A percentile compares a stretch with the other conserved stretches of the same genome.
phyloP scores from a whole-genome alignment of 2,797 vertebrate species.

The Leptatherina wallacei region DNA sequence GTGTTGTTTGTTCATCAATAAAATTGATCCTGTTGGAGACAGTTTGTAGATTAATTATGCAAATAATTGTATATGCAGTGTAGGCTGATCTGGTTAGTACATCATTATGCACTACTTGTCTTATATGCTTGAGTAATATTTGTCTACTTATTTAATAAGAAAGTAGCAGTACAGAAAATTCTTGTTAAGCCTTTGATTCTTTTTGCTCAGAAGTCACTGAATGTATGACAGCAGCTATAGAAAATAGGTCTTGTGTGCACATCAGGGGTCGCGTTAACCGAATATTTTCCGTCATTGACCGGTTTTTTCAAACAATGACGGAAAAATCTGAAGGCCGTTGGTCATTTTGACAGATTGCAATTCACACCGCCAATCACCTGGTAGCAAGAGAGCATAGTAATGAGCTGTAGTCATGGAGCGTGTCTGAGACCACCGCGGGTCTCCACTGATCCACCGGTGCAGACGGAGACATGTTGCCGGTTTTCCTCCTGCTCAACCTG shows the following conservation, averaged over 20 bases:
- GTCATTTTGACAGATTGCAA: too few relatives aligned
- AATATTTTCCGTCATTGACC: too few relatives aligned
- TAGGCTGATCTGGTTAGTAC: background rate
- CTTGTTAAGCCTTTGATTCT: background rate
- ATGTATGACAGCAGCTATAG: background rate
- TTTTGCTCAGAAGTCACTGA: background rate
- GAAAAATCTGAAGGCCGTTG: too few relatives aligned
- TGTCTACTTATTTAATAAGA: background rate
- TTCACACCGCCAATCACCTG: too few relatives aligned
- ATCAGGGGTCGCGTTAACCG: too few relatives aligned
- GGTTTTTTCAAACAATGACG: too few relatives aligned
- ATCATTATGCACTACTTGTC: background rate
- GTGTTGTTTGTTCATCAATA: background rate
- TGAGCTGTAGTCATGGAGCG: too few relatives aligned
- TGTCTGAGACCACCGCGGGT: too few relatives aligned
- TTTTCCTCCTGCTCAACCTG: too few relatives aligned
- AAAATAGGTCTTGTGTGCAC: background rate
- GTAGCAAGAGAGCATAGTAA: too few relatives aligned
- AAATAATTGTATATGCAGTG: background rate
- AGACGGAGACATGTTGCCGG: too few relatives aligned
- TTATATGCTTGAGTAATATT: background rate
- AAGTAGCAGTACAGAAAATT: background rate
- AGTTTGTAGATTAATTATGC: background rate
- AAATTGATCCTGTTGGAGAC: background rate
- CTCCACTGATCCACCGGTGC: too few relatives aligned